Base-by-base conservation (phyloP, 2,113 vertebrate genomes). In the Cyanoramphus novaezelandiae region DNA sequence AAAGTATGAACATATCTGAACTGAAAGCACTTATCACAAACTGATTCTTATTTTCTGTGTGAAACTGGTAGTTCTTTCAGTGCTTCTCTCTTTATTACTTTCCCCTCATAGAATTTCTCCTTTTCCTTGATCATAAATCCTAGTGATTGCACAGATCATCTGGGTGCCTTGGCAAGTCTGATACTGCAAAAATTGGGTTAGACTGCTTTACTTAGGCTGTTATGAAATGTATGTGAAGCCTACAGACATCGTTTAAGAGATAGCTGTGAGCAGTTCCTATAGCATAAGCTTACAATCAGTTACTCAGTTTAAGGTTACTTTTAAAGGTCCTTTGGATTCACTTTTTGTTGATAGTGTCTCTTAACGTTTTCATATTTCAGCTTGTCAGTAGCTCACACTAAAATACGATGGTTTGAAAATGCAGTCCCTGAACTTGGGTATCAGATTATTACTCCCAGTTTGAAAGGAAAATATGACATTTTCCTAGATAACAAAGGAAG, bases 121-220 rank as follows among this genome's bases (percentile, higher is more conserved):
- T 95, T 95, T 86, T 95, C 68, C 91, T 93, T 59, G 72, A 83
- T 96, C 93, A 90, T 97, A 95, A 97, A 97, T 95, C 90, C 67
- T 46, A 64, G 72, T 62, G 71, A 97, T 94, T 92, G 85, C 65
- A 86, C 39, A 90, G 92, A 97, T 96, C 91, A 93, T 91, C 88
- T 95, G 88, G 29, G 43, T 93, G 53, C 43, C 39, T 90, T 90
- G 81, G 71, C 64, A 96, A 95, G 62, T 90, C 72, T 82, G 93
- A 93, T 94, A 93, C 52, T 39, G 39, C 59, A 95, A 94, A 96
- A 96, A 92, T 52, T 92, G 86, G 29, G 85, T 94, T 90, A 93
- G 52, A 25, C 43, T 71, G 37, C 55, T 91, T 94, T 94, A 83
- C 86, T 92, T 88, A 82, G 65, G 18, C 65, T 90, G 43, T 84